Evolutionary conservation across 2,888 invertebrate genomes (phyloP), one percentile per base, ranked within the genome.

Genomic region (Leptinotarsa haldemani): DNA sequence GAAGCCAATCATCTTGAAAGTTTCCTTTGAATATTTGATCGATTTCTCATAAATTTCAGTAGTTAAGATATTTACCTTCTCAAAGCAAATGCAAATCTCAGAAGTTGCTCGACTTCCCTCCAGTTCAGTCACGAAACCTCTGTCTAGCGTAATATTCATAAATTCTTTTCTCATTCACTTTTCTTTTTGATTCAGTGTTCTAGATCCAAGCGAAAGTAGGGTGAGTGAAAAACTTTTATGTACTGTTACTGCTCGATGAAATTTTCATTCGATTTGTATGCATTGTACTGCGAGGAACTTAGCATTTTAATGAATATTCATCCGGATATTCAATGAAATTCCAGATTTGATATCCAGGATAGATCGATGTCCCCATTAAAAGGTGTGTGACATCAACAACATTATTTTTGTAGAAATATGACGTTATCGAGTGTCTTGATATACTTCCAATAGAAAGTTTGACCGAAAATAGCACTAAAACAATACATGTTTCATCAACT

Each of bases 41-140:
- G 84, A 84, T 84, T 83, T 80, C 73, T 77, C 83, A 83, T 84
- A 83, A 83, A 83, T 84, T 79, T 79, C 79, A 71, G 58, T 46
- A 71, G 40, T 53, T 66, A 63, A 75, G 79, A 81, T 82, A 80
- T 81, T 82, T 81, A 78, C 77, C 76, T 78, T 79, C 77, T 79
- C 77, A 81, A 79, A 79, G 81, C 75, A 77, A 83, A 83, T 83
- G 84, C 82, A 82, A 83, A 84, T 83, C 75, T 79, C 79, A 83
- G 83, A 83, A 83, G 80, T 79, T 77, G 79, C 76, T 74, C 78
- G 78, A 79, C 80, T 81, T 78, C 77, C 80, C 73, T 77, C 74
- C 77, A 68, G 77, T 70, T 74, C 81, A 74, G 83, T 82, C 83
- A 82, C 83, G 83, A 79, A 80, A 75, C 71, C 22, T 12, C 52